phyloP scores from a whole-genome alignment of 2,888 invertebrate genomes.

The Dastarcus helophoroides region DNA sequence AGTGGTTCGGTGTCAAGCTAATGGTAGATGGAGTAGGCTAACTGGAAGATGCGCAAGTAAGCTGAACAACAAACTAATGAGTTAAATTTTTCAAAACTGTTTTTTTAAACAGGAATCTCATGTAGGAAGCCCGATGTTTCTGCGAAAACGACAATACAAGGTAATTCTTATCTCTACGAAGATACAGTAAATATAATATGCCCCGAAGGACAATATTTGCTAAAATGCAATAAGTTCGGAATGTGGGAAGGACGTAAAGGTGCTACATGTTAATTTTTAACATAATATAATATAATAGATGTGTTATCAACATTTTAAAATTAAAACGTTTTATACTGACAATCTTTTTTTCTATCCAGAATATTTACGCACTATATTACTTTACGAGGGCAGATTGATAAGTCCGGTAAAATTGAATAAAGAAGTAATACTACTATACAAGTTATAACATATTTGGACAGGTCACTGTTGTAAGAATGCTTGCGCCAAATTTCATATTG shows the following conservation, averaged over 20 bases:
- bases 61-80: slow-evolving; percentile 14
- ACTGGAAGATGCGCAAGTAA: slow-evolving; percentile 41
- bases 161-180: slow-evolving; percentile 40
- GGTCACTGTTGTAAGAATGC: no score
- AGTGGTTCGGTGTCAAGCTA: slow-evolving; percentile 35
- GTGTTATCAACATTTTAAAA: no score
- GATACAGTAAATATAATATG: slow-evolving; percentile 38
- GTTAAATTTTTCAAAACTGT: slow-evolving; percentile 6
- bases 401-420: no score
- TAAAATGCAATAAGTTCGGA: slow-evolving; percentile 27
- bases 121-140: slow-evolving; percentile 40
- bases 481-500: no score
- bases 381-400: no score
- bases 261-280: slow-evolving; percentile 19
- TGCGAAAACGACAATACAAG: slow-evolving; percentile 33
- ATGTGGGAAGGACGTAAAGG: slow-evolving; percentile 27
- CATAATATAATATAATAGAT: no score
- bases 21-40: slow-evolving; percentile 41
- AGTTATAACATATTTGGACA: no score
- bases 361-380: no score
- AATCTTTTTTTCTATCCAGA: no score
- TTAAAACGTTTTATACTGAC: no score
- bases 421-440: no score
- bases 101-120: slow-evolving; percentile 35
- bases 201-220: slow-evolving; percentile 19